Conservation (phyloP, 1,140 invertebrate genomes). For the Colletes latitarsis region DNA sequence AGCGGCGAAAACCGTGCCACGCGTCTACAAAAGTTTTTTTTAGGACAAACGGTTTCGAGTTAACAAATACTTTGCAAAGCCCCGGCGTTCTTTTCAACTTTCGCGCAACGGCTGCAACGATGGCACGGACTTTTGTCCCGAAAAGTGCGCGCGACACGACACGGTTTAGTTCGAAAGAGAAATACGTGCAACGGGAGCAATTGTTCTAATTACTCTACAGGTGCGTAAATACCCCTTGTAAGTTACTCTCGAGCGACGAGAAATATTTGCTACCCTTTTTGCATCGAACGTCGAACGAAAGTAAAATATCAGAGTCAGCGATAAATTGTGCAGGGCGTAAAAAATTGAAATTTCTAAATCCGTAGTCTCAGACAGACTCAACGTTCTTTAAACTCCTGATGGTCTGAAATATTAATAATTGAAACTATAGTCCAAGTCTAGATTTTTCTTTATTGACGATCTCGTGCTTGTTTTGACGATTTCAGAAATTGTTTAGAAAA, state of each 20-base stretch:
- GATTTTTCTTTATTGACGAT: too few species aligned
- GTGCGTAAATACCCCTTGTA: constrained; percentile 5
- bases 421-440: too few species aligned
- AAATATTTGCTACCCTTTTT: not conserved
- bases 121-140: not conserved
- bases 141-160: not conserved
- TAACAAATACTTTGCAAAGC: constrained; percentile 28
- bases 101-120: not conserved
- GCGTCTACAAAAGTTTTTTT: constrained; percentile 11
- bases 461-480: too few species aligned
- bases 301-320: too few species aligned
- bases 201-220: constrained; percentile 18
- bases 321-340: too few species aligned
- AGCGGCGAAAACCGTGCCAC: not conserved
- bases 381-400: too few species aligned
- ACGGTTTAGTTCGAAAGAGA: not conserved
- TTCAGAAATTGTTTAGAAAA: too few species aligned
- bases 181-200: not conserved
- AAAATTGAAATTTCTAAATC: too few species aligned
- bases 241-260: not conserved
- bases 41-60: constrained; percentile 23
- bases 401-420: too few species aligned
- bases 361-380: too few species aligned
- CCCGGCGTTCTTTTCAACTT: constrained; percentile 17
- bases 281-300: too few species aligned